A percentile compares a stretch with the other conserved stretches of the same genome.
Conservation (phyloP, 2,797 vertebrate genomes). For the Coreius guichenoti region DNA sequence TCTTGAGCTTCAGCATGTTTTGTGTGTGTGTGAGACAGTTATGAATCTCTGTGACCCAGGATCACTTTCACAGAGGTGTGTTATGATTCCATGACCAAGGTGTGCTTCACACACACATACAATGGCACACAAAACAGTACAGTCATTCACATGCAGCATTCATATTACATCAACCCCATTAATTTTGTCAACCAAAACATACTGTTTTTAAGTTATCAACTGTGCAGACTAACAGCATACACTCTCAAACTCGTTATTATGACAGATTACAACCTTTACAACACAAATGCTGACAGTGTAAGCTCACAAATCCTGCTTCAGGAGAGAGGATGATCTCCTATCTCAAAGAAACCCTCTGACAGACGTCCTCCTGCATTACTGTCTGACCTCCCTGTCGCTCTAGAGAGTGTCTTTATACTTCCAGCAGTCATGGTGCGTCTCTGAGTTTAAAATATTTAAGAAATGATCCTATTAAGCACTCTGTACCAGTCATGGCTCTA, state of each 20-base stretch:
- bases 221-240: conserved; percentile 30
- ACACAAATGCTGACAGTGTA: conserved; percentile 30
- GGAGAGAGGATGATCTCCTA: conserved; percentile 43
- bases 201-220: not conserved
- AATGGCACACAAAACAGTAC: not conserved
- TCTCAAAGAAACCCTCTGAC: conserved; percentile 46
- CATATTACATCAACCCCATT: conserved; percentile 3
- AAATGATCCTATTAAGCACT: conserved; percentile 24
- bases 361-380: conserved; percentile 36
- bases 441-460: conserved; percentile 23
- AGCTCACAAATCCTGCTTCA: conserved; percentile 35
- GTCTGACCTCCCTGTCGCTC: conserved; percentile 17
- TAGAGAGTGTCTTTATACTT: conserved; percentile 8
- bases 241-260: conserved; percentile 12
- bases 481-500: conserved; percentile 12
- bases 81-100: conserved; percentile 56
- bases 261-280: conserved; percentile 32
- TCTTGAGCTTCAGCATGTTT: conserved; percentile 31
- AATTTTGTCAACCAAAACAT: conserved; percentile 15
- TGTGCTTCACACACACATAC: not conserved
- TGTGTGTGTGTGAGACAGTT: conserved; percentile 28
- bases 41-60: conserved; percentile 44
- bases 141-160: not conserved
- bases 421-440: not conserved
- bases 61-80: conserved; percentile 57